Evolutionary conservation across 2,797 vertebrate species (phyloP), one percentile per base, ranked within the genome.

Genomic region (Macropodus opercularis): DNA sequence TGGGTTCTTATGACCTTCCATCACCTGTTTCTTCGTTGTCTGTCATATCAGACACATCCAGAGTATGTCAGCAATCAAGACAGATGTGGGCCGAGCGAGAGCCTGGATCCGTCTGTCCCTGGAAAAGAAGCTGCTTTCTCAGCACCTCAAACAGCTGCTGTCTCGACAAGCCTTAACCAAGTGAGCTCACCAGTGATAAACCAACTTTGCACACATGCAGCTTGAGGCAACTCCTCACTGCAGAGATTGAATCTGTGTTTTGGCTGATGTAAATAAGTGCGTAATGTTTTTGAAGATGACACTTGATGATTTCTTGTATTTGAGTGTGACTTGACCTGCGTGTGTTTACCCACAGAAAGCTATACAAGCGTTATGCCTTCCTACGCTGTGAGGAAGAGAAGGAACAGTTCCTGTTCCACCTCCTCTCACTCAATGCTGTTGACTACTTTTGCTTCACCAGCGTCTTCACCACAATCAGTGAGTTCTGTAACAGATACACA

Each of bases 371-470:
- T 7, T 98, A 98, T 0, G 96, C 96, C 55, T 98, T 98, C 79
- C 91, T 98, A 38, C 94, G 95, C 17, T 96, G 95, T 1, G 96
- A 98, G 63, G 96, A 98, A 46, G 96, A 98, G 77, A 93, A 96
- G 78, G 96, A 98, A 13, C 96, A 98, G 87, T 98, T 97, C 68
- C 94, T 98, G 4, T 98, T 94, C 85, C 96, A 98, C 81, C 93
- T 98, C 35, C 93, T 98, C 19, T 96, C 96, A 0, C 94, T 98
- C 69, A 98, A 98, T 0, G 92, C 96, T 0, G 96, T 97, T 50
- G 96, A 98, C 87, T 98, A 98, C 66, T 98, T 96, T 92, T 98
- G 96, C 90, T 98, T 98, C 73, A 98, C 96, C 75, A 95, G 94
- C 0, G 96, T 96, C 74, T 98, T 97, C 90, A 96, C 95, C 81